These are phyloP conservation scores for Coptodon rendalli DNA, from an alignment of 2,113 vertebrate species.

Conservation along the genomic window DNA sequence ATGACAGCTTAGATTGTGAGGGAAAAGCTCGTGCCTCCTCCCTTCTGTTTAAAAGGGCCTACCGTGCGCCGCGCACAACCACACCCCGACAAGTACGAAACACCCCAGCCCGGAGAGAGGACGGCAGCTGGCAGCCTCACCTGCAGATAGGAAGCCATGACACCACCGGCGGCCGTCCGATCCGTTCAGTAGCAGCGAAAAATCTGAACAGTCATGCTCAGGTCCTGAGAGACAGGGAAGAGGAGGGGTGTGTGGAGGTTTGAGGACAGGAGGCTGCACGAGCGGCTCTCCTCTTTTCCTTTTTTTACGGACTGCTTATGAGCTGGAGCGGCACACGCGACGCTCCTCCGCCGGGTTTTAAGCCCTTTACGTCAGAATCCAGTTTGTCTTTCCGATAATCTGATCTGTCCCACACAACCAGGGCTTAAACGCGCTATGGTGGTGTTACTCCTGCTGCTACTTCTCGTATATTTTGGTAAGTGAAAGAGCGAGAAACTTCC, in stretches of 20 bases:
- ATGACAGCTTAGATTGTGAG: neutral
- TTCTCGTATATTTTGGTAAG: neutral
- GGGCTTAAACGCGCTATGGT: neutral
- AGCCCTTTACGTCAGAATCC: constrained; percentile 72
- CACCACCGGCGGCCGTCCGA: neutral
- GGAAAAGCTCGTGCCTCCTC: neutral
- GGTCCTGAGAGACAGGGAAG: neutral
- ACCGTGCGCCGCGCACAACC: neutral
- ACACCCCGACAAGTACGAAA: constrained; percentile 34
- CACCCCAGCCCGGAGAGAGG: neutral
- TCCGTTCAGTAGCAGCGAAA: neutral
- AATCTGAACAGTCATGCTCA: constrained; percentile 34
- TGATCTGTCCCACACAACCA: constrained; percentile 49
- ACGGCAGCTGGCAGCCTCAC: constrained; percentile 31
- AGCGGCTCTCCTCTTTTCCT: neutral
- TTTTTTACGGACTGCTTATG: neutral
- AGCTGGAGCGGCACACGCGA: neutral
- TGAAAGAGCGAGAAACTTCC: neutral
- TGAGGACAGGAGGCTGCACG: neutral
- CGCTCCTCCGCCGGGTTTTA: constrained; percentile 26
- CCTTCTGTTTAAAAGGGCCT: neutral
- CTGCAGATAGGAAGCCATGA: constrained; percentile 72
- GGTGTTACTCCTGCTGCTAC: neutral
- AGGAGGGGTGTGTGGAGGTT: neutral
- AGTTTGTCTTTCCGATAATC: constrained; percentile 62